Base-by-base conservation (phyloP, 92 coral and sea anemone genomes). In the Palythoa grandis region DNA sequence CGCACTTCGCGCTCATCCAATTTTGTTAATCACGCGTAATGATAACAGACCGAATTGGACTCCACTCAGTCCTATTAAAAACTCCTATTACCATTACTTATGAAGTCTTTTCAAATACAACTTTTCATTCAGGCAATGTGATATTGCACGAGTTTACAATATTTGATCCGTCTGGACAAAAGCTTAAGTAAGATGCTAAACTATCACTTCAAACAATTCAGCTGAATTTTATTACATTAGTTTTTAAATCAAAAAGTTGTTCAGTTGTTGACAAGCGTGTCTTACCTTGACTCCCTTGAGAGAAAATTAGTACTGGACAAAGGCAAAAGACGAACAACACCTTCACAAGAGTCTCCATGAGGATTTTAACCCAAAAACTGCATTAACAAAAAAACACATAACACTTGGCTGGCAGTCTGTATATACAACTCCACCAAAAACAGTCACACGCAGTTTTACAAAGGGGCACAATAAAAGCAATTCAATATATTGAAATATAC, bases 251-350 rank as follows among this genome's bases (percentile, higher is more conserved):
- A 12, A 24, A 15, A 16, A 0, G 8, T 52, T 14, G 20, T 11
- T 24, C 3, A 15, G 11, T 15, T n/a, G 60, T 13, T 23, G 7
- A 22, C 1, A 1, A 10, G 65, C 16, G 22, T 23, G n/a, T 6
- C 82, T 76, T 56, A 76, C 82, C 82, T 76, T 76, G 82, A 52
- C 53, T 56, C 54, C 82, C 82, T 76, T 76, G 82, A 52, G 82
- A 14, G 47, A 76, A 76, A 29, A 20, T 25, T 24, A 24, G 8
- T 54, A 76, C 53, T 35, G 82, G 82, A 54, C 50, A 76, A n/a
- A 76, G 58, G 23, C 82, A 56, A 53, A 76, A 54, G 6, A 76
- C 12, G 52, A 54, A 25, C n/a, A 76, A 16, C n/a, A 16, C 48
- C 15, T 54, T 53, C 23, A 52, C 53, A 54, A 76, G 20, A 1